Percentiles rank a stretch among this genome's conserved stretches.
These are phyloP conservation scores for Polydrusus tereticollis DNA, from an alignment of 2,888 invertebrate genomes.

Conservation along the genomic window DNA sequence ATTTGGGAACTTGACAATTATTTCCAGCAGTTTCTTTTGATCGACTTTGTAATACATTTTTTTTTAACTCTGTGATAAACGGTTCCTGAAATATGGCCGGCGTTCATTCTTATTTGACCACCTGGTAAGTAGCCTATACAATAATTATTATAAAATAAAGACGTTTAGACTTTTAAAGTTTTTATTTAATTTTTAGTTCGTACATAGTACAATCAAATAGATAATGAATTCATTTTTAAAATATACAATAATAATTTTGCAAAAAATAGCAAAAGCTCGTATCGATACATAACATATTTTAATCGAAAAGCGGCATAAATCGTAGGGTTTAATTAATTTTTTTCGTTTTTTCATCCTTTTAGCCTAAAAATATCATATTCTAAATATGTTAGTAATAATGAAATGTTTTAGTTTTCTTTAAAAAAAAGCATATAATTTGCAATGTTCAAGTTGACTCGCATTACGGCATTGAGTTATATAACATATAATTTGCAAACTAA, in stretches of 20 bases:
- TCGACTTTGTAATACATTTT: too few relatives aligned
- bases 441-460: background rate
- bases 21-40: too few relatives aligned
- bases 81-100: too few relatives aligned
- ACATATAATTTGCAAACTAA: conserved; percentile 5
- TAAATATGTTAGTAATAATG: conserved; percentile 19
- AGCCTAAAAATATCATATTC: background rate
- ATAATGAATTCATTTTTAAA: conserved; percentile 26
- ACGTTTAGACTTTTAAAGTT: background rate
- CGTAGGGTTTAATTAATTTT: conserved; percentile 23
- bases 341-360: conserved; percentile 11
- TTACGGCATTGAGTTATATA: background rate
- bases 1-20: too few relatives aligned
- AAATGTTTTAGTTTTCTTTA: background rate
- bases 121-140: background rate
- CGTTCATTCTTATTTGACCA: too few relatives aligned
- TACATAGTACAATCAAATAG: conserved; percentile 46
- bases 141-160: background rate
- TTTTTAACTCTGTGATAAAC: too few relatives aligned
- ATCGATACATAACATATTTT: conserved; percentile 45
- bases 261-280: conserved; percentile 51
- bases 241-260: conserved; percentile 35
- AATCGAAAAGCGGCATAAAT: conserved; percentile 50
- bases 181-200: conserved; percentile 42
- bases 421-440: conserved; percentile 26